phyloP scores from a whole-genome alignment of 2,113 vertebrate species.

The Calyptomena viridis region DNA sequence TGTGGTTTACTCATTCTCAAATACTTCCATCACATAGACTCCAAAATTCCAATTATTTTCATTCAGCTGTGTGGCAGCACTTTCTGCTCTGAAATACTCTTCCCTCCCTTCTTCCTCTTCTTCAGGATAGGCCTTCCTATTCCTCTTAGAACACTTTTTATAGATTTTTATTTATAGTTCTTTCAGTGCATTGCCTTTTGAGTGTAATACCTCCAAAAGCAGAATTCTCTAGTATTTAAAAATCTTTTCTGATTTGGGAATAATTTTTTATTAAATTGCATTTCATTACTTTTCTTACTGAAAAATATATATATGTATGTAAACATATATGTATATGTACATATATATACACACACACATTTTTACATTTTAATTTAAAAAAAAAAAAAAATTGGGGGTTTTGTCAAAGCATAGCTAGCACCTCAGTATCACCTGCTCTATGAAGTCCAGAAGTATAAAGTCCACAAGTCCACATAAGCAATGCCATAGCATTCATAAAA shows the following conservation, averaged over 20 bases:
- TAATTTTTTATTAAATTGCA: conserved; percentile 1
- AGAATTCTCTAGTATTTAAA: neutral
- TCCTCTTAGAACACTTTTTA: neutral
- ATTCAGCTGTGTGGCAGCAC: conserved; percentile 41
- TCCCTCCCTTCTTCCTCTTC: conserved; percentile 27
- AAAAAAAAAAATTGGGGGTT: neutral
- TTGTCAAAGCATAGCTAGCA: neutral
- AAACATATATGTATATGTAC: neutral
- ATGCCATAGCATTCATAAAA: neutral
- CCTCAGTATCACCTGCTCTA: neutral
- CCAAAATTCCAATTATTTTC: conserved; percentile 61
- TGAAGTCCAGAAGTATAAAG: neutral
- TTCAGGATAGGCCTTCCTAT: conserved; percentile 18
- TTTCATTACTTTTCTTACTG: neutral
- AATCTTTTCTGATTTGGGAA: neutral
- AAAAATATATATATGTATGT: neutral
- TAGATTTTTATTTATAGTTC: conserved; percentile 3
- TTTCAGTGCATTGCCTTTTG: conserved; percentile 25
- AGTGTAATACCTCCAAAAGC: conserved; percentile 20
- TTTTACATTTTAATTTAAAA: neutral
- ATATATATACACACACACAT: neutral
- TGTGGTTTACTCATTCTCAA: conserved; percentile 44
- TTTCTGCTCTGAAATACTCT: neutral
- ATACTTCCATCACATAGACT: conserved; percentile 9
- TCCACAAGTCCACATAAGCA: neutral